Evolutionary conservation across 2,797 vertebrate genomes (phyloP).

Genomic region (Lepilemur ruficaudatus): DNA sequence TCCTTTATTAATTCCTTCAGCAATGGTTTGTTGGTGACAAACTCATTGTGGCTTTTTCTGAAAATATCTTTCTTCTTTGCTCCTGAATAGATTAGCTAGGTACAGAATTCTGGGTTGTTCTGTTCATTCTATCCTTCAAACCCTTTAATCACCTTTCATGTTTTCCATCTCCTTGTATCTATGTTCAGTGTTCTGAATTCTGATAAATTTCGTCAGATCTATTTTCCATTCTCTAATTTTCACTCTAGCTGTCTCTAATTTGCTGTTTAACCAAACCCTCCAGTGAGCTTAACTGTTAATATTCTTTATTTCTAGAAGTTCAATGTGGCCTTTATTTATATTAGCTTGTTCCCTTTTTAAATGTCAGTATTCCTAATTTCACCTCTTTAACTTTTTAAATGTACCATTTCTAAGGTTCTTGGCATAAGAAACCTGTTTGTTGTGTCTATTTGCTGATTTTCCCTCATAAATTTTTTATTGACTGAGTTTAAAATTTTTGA

Average conservation of each 20-base stretch:
- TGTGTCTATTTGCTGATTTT: not conserved
- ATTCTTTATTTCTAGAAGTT: slow-evolving; percentile 3
- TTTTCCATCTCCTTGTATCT: not conserved
- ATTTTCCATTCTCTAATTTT: slow-evolving; percentile 24
- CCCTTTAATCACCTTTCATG: not conserved
- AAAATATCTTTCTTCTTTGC: slow-evolving; percentile 29
- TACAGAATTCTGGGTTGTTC: slow-evolving; percentile 6
- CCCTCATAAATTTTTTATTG: not conserved
- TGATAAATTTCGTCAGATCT: not conserved
- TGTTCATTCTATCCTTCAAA: not conserved
- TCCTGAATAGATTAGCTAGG: not conserved
- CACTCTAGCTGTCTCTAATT: not conserved
- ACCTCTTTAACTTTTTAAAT: not conserved
- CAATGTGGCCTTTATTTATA: not conserved
- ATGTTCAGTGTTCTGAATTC: not conserved
- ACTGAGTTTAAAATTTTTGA: not conserved
- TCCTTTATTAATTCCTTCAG: not conserved
- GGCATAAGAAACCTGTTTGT: not conserved
- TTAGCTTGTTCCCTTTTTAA: not conserved
- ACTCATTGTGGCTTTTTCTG: not conserved
- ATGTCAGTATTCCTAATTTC: not conserved
- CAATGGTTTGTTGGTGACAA: not conserved
- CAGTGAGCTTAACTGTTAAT: not conserved
- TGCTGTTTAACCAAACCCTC: not conserved
- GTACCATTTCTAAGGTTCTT: not conserved